phyloP scores from a whole-genome alignment of 2,797 vertebrate genomes.

The Psittacula derbiana region DNA sequence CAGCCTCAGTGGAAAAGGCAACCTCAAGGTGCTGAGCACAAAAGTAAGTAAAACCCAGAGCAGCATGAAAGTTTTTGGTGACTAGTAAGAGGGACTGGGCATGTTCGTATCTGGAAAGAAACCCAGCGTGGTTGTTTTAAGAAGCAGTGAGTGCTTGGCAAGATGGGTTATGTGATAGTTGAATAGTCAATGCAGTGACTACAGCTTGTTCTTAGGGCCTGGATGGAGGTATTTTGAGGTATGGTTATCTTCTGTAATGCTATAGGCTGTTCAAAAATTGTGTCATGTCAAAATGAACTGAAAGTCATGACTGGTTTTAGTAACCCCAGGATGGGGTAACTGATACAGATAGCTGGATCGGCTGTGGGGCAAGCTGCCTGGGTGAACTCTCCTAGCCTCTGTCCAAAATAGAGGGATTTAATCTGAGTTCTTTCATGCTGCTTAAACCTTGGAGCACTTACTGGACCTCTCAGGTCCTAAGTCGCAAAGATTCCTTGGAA shows the following conservation, averaged over 20 bases:
- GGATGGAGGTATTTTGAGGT: too few species aligned
- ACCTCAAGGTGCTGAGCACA: neutral
- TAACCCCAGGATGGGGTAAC: neutral
- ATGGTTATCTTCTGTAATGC: rapidly evolving
- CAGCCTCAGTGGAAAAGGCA: neutral
- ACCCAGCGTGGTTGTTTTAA: rapidly evolving
- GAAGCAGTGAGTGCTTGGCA: too few species aligned
- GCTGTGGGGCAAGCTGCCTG: neutral
- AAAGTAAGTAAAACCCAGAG: neutral
- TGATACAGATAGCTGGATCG: too few species aligned
- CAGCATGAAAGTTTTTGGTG: rapidly evolving
- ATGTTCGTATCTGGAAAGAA: neutral
- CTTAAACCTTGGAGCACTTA: neutral
- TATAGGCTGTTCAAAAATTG: neutral
- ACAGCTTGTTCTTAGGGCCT: neutral
- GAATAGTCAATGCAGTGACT: neutral
- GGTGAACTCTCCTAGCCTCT: neutral
- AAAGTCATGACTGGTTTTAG: neutral
- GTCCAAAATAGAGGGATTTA: neutral
- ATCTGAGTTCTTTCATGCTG: neutral
- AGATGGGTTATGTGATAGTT: neutral
- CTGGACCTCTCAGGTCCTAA: neutral
- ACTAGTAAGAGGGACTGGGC: neutral
- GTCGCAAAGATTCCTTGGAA: neutral
- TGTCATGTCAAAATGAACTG: neutral